Conservation (phyloP, 1,140 invertebrate genomes). For the Cardiocondyla obscurior region DNA sequence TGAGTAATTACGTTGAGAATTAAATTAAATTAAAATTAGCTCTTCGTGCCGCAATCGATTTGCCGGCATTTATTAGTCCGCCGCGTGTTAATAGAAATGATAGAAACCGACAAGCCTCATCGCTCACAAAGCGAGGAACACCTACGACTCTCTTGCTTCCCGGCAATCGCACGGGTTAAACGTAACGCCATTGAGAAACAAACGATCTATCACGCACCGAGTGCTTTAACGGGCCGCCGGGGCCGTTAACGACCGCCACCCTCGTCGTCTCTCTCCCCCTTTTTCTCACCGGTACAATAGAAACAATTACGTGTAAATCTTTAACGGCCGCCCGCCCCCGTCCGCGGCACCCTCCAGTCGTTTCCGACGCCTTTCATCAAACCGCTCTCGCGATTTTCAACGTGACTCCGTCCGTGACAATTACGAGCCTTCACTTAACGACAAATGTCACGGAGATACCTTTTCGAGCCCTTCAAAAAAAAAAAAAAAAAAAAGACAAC, state of each 20-base stretch:
- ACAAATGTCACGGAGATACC: background rate
- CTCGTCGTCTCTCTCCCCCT: background rate
- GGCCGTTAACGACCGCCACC: slow-evolving; percentile 32
- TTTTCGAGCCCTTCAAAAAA: background rate
- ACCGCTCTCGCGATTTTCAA: slow-evolving; percentile 62
- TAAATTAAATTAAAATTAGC: background rate
- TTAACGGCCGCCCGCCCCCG: slow-evolving; percentile 37
- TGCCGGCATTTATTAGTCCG: background rate
- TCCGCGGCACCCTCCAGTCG: slow-evolving; percentile 49
- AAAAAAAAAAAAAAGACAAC: background rate
- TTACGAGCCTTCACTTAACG: slow-evolving; percentile 2
- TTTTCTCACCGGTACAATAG: slow-evolving; percentile 66
- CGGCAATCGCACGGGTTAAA: slow-evolving; percentile 53
- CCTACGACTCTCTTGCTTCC: slow-evolving; percentile 17
- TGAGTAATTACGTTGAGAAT: background rate
- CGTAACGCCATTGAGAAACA: slow-evolving; percentile 58
- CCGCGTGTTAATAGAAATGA: background rate
- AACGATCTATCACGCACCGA: slow-evolving; percentile 51
- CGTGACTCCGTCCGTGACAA: slow-evolving; percentile 27
- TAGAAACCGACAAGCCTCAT: slow-evolving; percentile 15
- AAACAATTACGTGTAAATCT: slow-evolving; percentile 70
- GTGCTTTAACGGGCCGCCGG: slow-evolving; percentile 35
- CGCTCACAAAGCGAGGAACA: slow-evolving; percentile 24
- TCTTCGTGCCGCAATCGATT: background rate
- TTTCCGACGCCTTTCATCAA: slow-evolving; percentile 67